Conservation (phyloP, 1,140 invertebrate species). For the Oryctes rhinoceros region DNA sequence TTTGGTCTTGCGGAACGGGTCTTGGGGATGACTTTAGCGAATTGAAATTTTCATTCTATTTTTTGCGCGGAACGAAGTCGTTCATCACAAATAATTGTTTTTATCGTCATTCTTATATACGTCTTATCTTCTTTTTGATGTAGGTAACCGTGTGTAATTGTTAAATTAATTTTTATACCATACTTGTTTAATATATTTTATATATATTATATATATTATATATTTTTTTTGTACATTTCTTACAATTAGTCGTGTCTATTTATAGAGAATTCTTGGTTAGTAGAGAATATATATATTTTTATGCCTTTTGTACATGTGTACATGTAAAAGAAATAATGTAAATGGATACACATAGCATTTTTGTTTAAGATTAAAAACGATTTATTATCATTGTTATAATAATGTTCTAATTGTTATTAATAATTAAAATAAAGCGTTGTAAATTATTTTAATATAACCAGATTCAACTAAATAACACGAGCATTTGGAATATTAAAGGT, state of each 20-base stretch:
- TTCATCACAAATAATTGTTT: too few relatives aligned
- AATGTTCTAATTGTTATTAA: too few relatives aligned
- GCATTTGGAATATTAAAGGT: too few relatives aligned
- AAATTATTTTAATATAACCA: too few relatives aligned
- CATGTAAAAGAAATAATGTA: neutral
- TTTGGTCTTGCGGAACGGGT: constrained; percentile 10
- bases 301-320: neutral
- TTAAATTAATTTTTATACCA: too few relatives aligned
- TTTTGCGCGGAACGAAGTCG: too few relatives aligned
- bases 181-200: neutral
- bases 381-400: too few relatives aligned
- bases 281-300: neutral
- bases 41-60: neutral
- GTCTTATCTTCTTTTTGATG: neutral
- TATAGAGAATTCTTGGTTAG: neutral
- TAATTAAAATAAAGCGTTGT: too few relatives aligned
- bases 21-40: neutral
- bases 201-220: neutral
- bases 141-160: too few relatives aligned
- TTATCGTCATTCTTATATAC: neutral
- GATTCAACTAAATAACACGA: too few relatives aligned
- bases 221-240: neutral
- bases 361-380: too few relatives aligned
- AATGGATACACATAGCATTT: neutral
- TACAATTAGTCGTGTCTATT: neutral